Evolutionary conservation across 2,888 invertebrate species (phyloP).

Genomic region (Panzeria rudis): DNA sequence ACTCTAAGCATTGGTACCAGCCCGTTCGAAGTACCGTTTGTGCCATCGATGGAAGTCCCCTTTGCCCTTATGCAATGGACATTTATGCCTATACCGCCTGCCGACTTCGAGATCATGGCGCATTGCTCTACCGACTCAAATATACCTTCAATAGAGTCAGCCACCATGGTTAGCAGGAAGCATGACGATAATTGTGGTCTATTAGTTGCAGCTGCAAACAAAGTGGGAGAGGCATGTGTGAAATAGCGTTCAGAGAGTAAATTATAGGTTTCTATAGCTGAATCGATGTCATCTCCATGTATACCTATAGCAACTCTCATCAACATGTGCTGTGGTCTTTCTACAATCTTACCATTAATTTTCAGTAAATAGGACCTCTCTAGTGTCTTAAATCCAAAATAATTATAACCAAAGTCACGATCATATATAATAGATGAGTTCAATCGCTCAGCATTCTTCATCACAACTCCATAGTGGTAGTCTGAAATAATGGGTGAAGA

Average conservation of each 20-base stretch:
- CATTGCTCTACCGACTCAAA: slow-evolving; percentile 96
- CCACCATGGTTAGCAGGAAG: slow-evolving; percentile 96
- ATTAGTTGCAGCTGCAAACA: slow-evolving; percentile 97
- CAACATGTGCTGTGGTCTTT: slow-evolving; percentile 99
- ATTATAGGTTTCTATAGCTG: slow-evolving; percentile 98
- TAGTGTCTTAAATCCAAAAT: slow-evolving; percentile 99
- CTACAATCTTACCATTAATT: slow-evolving; percentile 95
- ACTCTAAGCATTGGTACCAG: slow-evolving; percentile 97
- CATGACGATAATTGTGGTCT: slow-evolving; percentile 97
- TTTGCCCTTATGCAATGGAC: slow-evolving; percentile 97
- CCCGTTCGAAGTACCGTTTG: slow-evolving; percentile 97
- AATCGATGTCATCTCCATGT: slow-evolving; percentile 96
- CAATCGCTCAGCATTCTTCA: slow-evolving; percentile 93
- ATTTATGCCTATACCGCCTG: slow-evolving; percentile 98
- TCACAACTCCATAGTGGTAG: slow-evolving; percentile 91
- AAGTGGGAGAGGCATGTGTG: slow-evolving; percentile 98
- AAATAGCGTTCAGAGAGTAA: slow-evolving; percentile 97
- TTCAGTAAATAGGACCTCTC: slow-evolving; percentile 97
- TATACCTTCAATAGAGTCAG: slow-evolving; percentile 98
- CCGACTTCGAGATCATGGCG: slow-evolving; percentile 97
- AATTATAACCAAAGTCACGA: slow-evolving; percentile 98
- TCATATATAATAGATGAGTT: slow-evolving; percentile 98
- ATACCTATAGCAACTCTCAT: slow-evolving; percentile 99
- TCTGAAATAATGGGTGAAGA: slow-evolving; percentile 94
- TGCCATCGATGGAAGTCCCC: slow-evolving; percentile 96